These are phyloP conservation scores for Lepidochitona cinerea DNA, from an alignment of 2,888 invertebrate genomes.

Conservation along the genomic window DNA sequence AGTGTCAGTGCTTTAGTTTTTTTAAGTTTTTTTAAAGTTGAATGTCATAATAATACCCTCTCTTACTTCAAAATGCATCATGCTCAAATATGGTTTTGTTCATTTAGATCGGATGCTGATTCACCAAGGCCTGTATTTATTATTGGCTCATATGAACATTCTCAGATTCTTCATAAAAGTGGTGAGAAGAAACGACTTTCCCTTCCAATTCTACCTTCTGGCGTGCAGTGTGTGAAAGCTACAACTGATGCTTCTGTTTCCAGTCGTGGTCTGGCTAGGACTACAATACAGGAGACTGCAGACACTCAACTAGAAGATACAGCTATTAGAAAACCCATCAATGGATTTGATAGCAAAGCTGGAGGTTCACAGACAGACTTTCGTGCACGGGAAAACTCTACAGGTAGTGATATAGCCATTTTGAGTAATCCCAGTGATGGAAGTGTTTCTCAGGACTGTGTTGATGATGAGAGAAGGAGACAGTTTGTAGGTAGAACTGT, in stretches of 20 bases:
- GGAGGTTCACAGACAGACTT: background rate
- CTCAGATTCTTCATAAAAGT: background rate
- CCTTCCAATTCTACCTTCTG: background rate
- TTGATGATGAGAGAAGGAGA: slow-evolving; percentile 3
- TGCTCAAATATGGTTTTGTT: no score
- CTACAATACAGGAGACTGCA: background rate
- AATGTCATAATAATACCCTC: no score
- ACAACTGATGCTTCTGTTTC: background rate
- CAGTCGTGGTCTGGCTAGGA: background rate
- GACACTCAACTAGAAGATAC: background rate
- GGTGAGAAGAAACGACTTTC: background rate
- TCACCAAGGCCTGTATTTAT: background rate
- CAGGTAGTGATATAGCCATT: slow-evolving; percentile 79
- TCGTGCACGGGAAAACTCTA: background rate
- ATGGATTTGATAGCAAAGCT: background rate
- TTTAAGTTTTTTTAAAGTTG: no score
- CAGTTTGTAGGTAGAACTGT: background rate
- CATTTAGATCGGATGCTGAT: background rate
- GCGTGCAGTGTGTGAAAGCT: background rate
- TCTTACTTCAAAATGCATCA: no score
- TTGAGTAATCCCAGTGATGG: slow-evolving; percentile 81
- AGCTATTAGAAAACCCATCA: background rate
- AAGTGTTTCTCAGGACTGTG: slow-evolving; percentile 72
- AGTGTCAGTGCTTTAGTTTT: no score
- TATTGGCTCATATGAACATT: background rate